These are phyloP conservation scores for Acleris cristana DNA, from an alignment of 2,888 invertebrate species.

Conservation along the genomic window DNA sequence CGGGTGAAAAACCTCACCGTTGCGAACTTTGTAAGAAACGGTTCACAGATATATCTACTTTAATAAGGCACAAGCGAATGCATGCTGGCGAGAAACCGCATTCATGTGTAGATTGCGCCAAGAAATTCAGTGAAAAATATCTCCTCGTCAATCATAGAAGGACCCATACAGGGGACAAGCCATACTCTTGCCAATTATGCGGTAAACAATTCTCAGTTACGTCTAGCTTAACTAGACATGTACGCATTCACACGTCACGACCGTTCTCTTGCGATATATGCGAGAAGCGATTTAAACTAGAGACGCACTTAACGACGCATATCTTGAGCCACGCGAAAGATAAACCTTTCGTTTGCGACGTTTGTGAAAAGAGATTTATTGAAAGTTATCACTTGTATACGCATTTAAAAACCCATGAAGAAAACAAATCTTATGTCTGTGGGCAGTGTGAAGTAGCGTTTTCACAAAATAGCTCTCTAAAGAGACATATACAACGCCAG, in stretches of 20 bases:
- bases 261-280: slow-evolving; percentile 2
- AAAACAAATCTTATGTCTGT: not conserved
- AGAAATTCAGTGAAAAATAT: slow-evolving; percentile 1
- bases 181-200: not conserved
- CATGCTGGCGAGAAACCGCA: slow-evolving; percentile 11
- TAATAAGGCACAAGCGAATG: not conserved
- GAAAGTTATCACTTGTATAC: not conserved
- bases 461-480: not conserved
- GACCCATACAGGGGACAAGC: not conserved
- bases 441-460: not conserved
- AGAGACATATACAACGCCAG: not conserved
- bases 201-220: not conserved
- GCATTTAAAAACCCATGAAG: not conserved
- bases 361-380: not conserved
- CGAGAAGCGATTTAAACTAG: not conserved
- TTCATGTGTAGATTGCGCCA: not conserved
- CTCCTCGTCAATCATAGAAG: not conserved
- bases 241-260: not conserved
- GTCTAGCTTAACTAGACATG: not conserved
- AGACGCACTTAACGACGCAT: not conserved
- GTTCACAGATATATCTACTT: not conserved
- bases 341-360: not conserved
- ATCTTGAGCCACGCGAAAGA: not conserved
- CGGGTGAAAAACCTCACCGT: not conserved
- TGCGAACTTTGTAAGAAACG: not conserved